Base-by-base conservation (phyloP, 2,888 invertebrate species). In the Cosmia pyralina region DNA sequence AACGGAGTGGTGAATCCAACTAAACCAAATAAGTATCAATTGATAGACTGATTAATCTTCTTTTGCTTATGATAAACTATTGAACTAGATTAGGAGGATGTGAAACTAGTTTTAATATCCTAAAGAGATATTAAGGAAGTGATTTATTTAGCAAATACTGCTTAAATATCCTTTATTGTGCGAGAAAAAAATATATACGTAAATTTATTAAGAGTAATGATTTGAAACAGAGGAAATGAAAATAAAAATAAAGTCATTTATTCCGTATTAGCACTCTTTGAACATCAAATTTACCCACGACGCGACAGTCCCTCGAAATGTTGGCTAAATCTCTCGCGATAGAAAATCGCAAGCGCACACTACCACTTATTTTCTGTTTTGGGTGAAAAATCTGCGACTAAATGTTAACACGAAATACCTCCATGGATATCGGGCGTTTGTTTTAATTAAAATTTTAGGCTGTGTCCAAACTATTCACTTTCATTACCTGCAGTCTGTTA, bases 391-490 rank as follows among this genome's bases (percentile, higher is more conserved):
- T 74, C 69, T 65, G 76, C 64, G 13, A 71, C 74, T 70, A 70
- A 79, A 80, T 80, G 79, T 75, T 50, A 60, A 71, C 72, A 60
- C 59, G 34, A 84, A 80, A 84, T 85, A 77, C 75, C 75, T 52
- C 5, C 60, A 68, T 41, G 59, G 76, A 57, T 75, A 82, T 74
- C 52, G 64, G 55, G 70, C 72, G 71, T 76, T 74, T 73, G 75
- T 82, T 84, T 85, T 82, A 82, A 85, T 85, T 75, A 85, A 84
- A 84, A 79, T 85, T 80, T 72, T 72, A 74, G 80, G 72, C 73
- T 75, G n/a, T 41, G 75, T 71, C 41, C 57, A 62, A 82, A 81
- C 83, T 85, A 85, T 85, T 80, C 63, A 71, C 53, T 78, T 84
- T 79, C 68, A 81, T 77, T 82, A 72, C 68, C 46, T 46, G 48